These are phyloP conservation scores for Lagocephalus sceleratus DNA, from an alignment of 2,797 vertebrate species.

Conservation along the genomic window DNA sequence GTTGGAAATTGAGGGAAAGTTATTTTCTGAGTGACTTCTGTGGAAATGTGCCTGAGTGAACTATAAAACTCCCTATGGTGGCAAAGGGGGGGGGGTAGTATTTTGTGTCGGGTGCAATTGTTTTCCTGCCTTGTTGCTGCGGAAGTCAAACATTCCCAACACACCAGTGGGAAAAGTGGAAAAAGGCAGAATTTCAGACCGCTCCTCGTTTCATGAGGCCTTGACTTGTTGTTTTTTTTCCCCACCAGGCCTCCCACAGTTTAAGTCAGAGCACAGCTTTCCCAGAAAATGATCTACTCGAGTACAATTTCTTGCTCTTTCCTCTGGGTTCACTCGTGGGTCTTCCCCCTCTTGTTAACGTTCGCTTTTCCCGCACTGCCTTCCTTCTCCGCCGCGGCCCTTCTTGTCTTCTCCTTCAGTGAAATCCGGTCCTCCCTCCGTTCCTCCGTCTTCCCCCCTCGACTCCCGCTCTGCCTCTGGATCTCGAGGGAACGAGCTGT, in stretches of 20 bases:
- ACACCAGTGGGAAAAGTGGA: conserved; percentile 23
- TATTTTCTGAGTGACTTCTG: no score
- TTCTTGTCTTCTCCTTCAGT: conserved; percentile 7
- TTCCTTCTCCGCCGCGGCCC: neutral
- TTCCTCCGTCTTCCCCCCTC: neutral
- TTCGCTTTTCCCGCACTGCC: neutral
- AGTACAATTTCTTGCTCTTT: conserved; percentile 34
- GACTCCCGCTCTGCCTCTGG: conserved; percentile 27
- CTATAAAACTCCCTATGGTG: no score
- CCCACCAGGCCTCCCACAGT: conserved; percentile 31
- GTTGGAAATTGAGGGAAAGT: no score
- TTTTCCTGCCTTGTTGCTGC: neutral
- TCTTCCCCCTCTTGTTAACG: conserved; percentile 2
- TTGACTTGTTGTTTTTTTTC: conserved; percentile 49
- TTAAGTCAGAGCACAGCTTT: conserved; percentile 12
- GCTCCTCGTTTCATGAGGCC: conserved; percentile 35
- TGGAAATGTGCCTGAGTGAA: no score
- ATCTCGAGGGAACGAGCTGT: conserved; percentile 46
- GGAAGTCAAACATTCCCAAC: conserved; percentile 39
- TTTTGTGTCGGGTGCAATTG: no score
- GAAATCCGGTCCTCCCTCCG: conserved; percentile 2
- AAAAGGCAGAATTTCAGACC: conserved; percentile 29
- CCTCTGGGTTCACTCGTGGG: conserved; percentile 8
- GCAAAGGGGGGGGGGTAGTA: no score
- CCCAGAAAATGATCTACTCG: conserved; percentile 27